Base-by-base conservation (phyloP, 2,113 vertebrate species). In the Pedionomus torquatus region DNA sequence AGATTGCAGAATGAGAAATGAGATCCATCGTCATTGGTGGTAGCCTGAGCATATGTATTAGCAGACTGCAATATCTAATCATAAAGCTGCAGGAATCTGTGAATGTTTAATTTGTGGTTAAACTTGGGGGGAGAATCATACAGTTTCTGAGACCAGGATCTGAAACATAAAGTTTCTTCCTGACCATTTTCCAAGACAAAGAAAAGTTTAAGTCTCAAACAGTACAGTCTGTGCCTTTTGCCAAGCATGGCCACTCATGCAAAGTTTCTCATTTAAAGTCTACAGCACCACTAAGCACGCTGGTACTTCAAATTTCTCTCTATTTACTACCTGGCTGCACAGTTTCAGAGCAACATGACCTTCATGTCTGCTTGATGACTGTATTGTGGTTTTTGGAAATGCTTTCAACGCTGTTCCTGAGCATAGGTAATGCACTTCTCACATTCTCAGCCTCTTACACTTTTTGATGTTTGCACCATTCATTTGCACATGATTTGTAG, bases 11-110 rank as follows among this genome's bases (percentile, higher is more conserved):
- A n/a, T n/a, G n/a, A n/a, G n/a, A n/a, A 66, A 9, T 33, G 24
- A 28, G 25, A 3, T 54, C 19, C 0, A 1, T 17, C 28, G 5
- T 14, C 11, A 60, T 83, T 35, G 5, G 15, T 55, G 8, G 11
- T n/a, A 80, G 15, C 5, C 14, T 46, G 18, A 46, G 16, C 20
- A 24, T 30, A 5, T 25, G 20, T n/a, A 43, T 35, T 41, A 89
- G 7, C 12, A 31, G 33, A 44, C 5, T 69, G 21, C 4, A 54
- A 17, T 13, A 7, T 28, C 21, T 72, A 65, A 33, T 11, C 0
- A 49, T 10, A 17, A 85, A 64, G 48, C 25, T 46, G n/a, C 18
- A 68, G 43, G 10, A 63, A 8, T 15, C 24, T 76, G 15, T 70
- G 23, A 8, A 10, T 49, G 15, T 66, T 83, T 61, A 66, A 21